A percentile compares a stretch with the other conserved stretches of the same genome.
phyloP scores from a whole-genome alignment of 2,888 invertebrate genomes.

The Timema cristinae region DNA sequence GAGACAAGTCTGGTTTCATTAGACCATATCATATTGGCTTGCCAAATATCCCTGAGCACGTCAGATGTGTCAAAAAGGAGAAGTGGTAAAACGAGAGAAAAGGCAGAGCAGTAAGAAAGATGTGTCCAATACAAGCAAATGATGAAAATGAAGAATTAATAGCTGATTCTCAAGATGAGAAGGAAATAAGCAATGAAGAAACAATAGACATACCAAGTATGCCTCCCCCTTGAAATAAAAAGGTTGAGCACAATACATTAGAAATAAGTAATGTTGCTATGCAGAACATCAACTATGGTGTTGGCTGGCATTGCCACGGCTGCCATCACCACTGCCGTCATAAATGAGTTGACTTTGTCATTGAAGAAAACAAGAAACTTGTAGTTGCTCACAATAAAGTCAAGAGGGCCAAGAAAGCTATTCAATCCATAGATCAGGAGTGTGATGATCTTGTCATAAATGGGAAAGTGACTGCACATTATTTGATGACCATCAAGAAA shows the following conservation, averaged over 20 bases:
- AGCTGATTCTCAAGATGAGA: not conserved
- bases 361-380: slow-evolving; percentile 5
- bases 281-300: not conserved
- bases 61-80: not conserved
- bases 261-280: not conserved
- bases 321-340: not conserved
- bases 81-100: not conserved
- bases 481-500: slow-evolving; percentile 11
- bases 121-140: not conserved
- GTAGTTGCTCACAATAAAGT: slow-evolving; percentile 16
- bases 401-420: slow-evolving; percentile 4
- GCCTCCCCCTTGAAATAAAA: not conserved
- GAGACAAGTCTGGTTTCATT: not conserved
- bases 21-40: not conserved
- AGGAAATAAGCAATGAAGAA: not conserved
- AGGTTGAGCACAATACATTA: not conserved
- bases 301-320: not conserved
- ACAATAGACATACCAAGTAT: not conserved
- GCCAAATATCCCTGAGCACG: not conserved
- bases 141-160: not conserved
- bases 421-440: too few species aligned
- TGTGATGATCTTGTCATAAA: not conserved
- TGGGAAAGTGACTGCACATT: not conserved
- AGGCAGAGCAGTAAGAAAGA: not conserved
- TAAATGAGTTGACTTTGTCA: not conserved